Evolutionary conservation across 2,797 vertebrate genomes (phyloP), one percentile per base, ranked within the genome.

Genomic region (Gastrophryne carolinensis): DNA sequence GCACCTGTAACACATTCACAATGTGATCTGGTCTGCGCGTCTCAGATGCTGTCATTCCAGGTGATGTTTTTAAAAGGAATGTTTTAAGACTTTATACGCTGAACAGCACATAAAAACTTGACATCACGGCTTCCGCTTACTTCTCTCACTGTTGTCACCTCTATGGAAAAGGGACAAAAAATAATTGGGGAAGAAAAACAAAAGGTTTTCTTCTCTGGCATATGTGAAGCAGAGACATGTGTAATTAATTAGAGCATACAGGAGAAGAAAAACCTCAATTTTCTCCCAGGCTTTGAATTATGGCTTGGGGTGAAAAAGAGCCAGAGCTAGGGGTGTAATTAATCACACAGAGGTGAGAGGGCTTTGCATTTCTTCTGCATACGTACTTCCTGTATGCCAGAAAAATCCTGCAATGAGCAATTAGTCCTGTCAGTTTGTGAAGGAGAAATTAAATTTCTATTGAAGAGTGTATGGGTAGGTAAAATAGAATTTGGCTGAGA

Each of bases 201-300:
- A 77, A 77, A 77, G 60, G 58, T 81, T 80, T 39, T 39, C 72
- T 69, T 47, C 73, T 65, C 8, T 23, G 79, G 62, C 0, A 15
- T 61, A 49, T 80, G 41, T 65, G 54, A 73, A 77, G 74, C 74
- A 13, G 54, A 37, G 82, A 83, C 85, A 86, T 83, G 78, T 87
- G 83, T 83, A 85, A 86, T 83, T 84, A 84, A 84, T 87, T 86
- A 86, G 82, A 86, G 54, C 57, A 80, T 81, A 83, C 81, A 80
- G 69, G 81, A 82, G 79, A 82, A 84, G 80, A 76, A 85, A 85
- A 87, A 81, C 83, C 85, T 5, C 1, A 76, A 50, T 79, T 86
- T 77, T 83, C 73, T 81, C 0, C 72, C 72, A 82, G 67, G 69
- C 80, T 86, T 84, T 85, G 86, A 86, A 86, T 86, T 84, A 83